These are phyloP conservation scores for Saccostrea echinata DNA, from an alignment of 1,140 invertebrate species.

Conservation along the genomic window DNA sequence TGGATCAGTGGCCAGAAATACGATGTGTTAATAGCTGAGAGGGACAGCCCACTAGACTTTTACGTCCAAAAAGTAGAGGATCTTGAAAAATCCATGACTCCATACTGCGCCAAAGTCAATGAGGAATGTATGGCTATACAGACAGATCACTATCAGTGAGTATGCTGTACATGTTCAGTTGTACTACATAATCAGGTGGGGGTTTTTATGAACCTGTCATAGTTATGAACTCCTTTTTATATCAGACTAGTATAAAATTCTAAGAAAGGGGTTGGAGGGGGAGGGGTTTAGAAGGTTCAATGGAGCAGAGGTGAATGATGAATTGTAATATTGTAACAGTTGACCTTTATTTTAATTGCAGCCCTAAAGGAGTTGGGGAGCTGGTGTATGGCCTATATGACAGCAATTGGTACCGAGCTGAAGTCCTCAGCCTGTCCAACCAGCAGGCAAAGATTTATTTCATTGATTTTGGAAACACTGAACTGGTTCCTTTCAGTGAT, in stretches of 20 bases:
- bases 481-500: slow-evolving; percentile 34
- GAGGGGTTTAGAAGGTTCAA: not conserved
- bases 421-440: slow-evolving; percentile 42
- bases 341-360: slow-evolving; percentile 2
- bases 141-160: not conserved
- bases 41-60: slow-evolving; percentile 17
- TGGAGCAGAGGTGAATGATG: not conserved
- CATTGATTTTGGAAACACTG: slow-evolving; percentile 53
- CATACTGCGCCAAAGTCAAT: not conserved
- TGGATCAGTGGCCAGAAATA: not conserved
- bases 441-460: slow-evolving; percentile 15
- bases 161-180: not conserved
- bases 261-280: not conserved
- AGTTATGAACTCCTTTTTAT: too few relatives aligned
- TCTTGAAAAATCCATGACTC: not conserved
- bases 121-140: not conserved
- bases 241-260: not conserved
- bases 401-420: slow-evolving; percentile 52
- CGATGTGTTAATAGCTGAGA: slow-evolving; percentile 19
- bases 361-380: slow-evolving; percentile 51
- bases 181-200: too few relatives aligned
- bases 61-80: slow-evolving; percentile 35
- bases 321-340: not conserved
- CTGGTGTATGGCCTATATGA: slow-evolving; percentile 51
- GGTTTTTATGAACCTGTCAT: too few relatives aligned